phyloP scores from a whole-genome alignment of 2,113 vertebrate species.

The Hydrolagus affinis region DNA sequence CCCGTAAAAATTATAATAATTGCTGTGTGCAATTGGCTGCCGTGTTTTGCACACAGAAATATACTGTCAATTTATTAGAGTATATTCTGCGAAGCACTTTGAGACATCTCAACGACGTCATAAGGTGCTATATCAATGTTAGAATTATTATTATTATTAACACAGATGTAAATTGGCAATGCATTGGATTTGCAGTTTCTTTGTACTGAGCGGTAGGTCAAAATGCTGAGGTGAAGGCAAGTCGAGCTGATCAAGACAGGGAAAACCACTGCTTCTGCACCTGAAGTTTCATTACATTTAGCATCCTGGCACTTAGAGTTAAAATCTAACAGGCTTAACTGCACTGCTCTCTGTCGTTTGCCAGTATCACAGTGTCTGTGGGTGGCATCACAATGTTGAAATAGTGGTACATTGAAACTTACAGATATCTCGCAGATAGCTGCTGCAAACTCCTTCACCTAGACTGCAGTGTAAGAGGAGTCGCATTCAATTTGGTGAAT shows the following conservation, averaged over 20 bases:
- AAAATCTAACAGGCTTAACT: background rate
- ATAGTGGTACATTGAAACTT: background rate
- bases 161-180: background rate
- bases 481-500: background rate
- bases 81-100: too few relatives aligned
- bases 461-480: background rate
- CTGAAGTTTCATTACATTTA: background rate
- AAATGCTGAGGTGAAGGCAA: background rate
- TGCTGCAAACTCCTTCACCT: background rate
- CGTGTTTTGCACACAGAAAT: too few relatives aligned
- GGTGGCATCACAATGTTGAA: background rate
- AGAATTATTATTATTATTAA: too few relatives aligned
- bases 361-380: background rate
- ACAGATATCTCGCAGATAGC: background rate
- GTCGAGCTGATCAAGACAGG: background rate
- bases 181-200: constrained; percentile 4
- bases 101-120: too few relatives aligned
- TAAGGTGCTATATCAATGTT: too few relatives aligned
- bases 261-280: background rate
- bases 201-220: background rate
- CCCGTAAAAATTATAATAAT: too few relatives aligned
- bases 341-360: background rate
- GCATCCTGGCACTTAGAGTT: background rate
- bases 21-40: too few relatives aligned
- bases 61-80: too few relatives aligned